These are phyloP conservation scores for Xenopus borealis DNA, from an alignment of 2,113 vertebrate genomes.

Conservation along the genomic window DNA sequence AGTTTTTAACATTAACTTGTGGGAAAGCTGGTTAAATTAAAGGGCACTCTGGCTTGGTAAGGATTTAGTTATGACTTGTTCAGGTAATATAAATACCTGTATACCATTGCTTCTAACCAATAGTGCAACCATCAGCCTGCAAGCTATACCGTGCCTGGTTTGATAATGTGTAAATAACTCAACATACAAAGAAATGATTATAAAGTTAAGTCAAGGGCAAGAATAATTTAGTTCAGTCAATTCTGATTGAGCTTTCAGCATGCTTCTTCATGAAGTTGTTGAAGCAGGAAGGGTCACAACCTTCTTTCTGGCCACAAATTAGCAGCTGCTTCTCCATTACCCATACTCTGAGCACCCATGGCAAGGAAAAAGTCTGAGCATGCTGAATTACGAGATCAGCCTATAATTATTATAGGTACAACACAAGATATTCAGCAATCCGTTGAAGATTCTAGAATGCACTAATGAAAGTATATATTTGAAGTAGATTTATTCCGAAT, in stretches of 20 bases:
- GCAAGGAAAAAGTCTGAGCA: conserved; percentile 3
- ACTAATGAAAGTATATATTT: background rate
- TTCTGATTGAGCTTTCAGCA: conserved; percentile 28
- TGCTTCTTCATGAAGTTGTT: conserved; percentile 16
- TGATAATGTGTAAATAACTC: background rate
- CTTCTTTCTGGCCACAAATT: conserved; percentile 54
- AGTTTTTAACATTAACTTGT: too few relatives aligned
- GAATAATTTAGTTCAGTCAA: conserved; percentile 42
- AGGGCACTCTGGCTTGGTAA: too few relatives aligned
- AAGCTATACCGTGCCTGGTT: background rate
- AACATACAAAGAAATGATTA: conserved; percentile 10
- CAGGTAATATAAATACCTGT: too few relatives aligned
- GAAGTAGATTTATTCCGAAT: too few relatives aligned
- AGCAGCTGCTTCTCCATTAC: conserved; percentile 44
- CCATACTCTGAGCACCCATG: background rate
- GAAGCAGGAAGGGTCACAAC: conserved; percentile 50
- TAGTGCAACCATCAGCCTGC: background rate
- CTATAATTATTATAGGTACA: too few relatives aligned
- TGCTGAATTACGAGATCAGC: conserved; percentile 35
- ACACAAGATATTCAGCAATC: too few relatives aligned
- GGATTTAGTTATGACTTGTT: too few relatives aligned
- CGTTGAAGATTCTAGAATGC: background rate
- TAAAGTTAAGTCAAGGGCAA: conserved; percentile 24
- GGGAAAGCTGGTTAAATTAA: too few relatives aligned
- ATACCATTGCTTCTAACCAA: too few relatives aligned